Evolutionary conservation across 2,888 invertebrate species (phyloP).

Genomic region (Athetis lepigone): DNA sequence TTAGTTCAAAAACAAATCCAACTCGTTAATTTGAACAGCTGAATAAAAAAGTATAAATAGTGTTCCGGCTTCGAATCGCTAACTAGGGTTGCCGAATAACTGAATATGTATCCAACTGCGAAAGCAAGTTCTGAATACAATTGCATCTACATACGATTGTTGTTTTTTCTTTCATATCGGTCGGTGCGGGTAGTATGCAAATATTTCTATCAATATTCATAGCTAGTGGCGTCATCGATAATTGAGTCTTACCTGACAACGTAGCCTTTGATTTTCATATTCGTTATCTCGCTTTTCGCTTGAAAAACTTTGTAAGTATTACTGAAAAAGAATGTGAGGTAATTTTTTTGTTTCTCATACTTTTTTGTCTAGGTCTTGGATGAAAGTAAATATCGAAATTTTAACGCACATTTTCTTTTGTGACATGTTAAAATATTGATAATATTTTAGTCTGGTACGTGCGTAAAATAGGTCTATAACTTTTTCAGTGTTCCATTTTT

Average conservation of each 20-base stretch:
- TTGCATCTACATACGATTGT: constrained; percentile 61
- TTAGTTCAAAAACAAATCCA: constrained; percentile 17
- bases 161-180: constrained; percentile 73
- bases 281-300: constrained; percentile 64
- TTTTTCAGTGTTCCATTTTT: constrained; percentile 10
- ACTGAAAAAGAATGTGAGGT: constrained; percentile 31
- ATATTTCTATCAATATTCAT: constrained; percentile 86
- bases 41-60: constrained; percentile 55
- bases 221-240: constrained; percentile 77
- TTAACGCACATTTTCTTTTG: constrained; percentile 27
- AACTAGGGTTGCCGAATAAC: constrained; percentile 59
- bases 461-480: background rate
- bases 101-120: constrained; percentile 59
- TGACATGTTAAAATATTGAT: constrained; percentile 36
- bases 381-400: constrained; percentile 37
- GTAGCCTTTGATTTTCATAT: constrained; percentile 75
- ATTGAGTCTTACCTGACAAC: constrained; percentile 81
- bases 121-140: constrained; percentile 59
- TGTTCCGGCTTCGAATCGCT: constrained; percentile 45
- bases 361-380: constrained; percentile 1
- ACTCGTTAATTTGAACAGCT: constrained; percentile 39
- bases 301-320: constrained; percentile 48
- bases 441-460: background rate
- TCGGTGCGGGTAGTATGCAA: constrained; percentile 80
- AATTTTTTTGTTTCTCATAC: constrained; percentile 12